A percentile compares a stretch with the other conserved stretches of the same genome.
Conservation (phyloP, 2,797 vertebrate genomes). For the Eulemur mongoz region DNA sequence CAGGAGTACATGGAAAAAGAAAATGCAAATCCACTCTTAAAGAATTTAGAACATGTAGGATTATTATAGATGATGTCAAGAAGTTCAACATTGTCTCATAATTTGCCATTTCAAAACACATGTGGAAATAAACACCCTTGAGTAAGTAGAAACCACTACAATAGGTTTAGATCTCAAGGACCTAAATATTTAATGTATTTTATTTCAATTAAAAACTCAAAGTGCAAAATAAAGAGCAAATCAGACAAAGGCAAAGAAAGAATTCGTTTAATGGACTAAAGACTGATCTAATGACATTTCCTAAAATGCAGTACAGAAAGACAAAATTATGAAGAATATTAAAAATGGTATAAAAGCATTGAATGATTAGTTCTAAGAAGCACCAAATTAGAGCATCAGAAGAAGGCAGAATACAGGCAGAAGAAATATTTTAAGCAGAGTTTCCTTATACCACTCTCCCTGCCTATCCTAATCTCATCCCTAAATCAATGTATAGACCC, state of each 20-base stretch:
- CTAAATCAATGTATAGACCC: not conserved
- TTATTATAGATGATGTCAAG: not conserved
- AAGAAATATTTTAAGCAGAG: too few relatives aligned
- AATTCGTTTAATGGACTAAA: not conserved
- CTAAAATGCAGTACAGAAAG: not conserved
- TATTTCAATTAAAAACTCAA: not conserved
- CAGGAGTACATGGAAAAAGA: not conserved
- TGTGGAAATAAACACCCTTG: not conserved
- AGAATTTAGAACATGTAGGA: not conserved
- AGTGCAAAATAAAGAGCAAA: not conserved
- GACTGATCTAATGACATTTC: not conserved
- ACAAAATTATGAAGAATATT: not conserved
- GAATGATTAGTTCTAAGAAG: not conserved
- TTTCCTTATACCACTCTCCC: not conserved
- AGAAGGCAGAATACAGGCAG: not conserved
- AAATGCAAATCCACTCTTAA: not conserved
- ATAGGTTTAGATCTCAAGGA: not conserved
- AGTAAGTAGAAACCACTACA: not conserved
- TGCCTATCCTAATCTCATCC: not conserved
- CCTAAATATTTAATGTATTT: not conserved
- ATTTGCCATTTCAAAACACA: not conserved
- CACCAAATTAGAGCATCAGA: not conserved
- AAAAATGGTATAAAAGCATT: not conserved
- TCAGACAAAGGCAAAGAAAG: not conserved
- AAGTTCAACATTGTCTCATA: not conserved